Evolutionary conservation across 2,797 vertebrate genomes (phyloP).

Genomic region (Hoplostethus atlanticus): DNA sequence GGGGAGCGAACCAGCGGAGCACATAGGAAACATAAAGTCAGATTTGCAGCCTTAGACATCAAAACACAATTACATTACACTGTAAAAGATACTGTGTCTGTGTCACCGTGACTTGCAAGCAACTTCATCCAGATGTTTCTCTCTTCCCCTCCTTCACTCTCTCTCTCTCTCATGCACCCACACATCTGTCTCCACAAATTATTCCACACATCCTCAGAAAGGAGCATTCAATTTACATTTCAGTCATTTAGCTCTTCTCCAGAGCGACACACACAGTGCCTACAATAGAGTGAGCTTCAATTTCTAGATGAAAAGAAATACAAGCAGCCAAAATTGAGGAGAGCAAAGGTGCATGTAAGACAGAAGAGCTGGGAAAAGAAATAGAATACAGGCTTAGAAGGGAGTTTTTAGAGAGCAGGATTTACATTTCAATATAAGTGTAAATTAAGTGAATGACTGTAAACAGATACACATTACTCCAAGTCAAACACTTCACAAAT

Average conservation of each 20-base stretch:
- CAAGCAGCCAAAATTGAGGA: too few relatives aligned
- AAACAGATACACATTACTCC: background rate
- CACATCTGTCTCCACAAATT: background rate
- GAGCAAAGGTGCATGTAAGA: background rate
- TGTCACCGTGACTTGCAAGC: constrained; percentile 41
- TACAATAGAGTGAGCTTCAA: background rate
- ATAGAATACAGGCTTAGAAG: too few relatives aligned
- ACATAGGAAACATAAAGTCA: background rate
- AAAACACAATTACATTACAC: background rate
- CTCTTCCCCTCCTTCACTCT: background rate
- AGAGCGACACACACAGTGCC: background rate
- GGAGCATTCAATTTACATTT: background rate
- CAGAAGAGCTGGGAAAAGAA: background rate
- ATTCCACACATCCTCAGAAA: background rate
- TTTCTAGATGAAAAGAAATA: background rate
- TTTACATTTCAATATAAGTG: too few relatives aligned
- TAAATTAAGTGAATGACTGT: too few relatives aligned
- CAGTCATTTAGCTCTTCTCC: background rate
- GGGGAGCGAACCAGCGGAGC: background rate
- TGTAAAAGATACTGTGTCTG: constrained; percentile 4
- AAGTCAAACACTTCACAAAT: background rate
- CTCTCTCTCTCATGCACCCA: background rate
- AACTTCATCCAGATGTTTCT: constrained; percentile 10
- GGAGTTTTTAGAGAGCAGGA: too few relatives aligned
- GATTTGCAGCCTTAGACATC: background rate